These are phyloP conservation scores for Promerops cafer DNA, from an alignment of 2,113 vertebrate species.

Conservation along the genomic window DNA sequence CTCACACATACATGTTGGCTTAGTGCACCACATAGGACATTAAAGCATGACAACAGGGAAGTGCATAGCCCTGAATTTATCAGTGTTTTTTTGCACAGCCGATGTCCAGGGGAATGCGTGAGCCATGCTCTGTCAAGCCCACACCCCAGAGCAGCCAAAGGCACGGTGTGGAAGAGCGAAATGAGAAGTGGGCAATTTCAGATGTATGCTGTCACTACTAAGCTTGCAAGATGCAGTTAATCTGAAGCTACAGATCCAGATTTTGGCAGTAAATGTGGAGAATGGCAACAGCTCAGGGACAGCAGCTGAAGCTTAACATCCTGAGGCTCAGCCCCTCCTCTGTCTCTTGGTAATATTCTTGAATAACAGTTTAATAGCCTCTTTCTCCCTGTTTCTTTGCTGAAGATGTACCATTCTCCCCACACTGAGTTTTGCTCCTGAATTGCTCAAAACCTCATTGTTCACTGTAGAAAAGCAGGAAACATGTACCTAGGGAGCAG, in stretches of 20 bases:
- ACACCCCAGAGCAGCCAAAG: not conserved
- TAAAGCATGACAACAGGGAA: not conserved
- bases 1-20: not conserved
- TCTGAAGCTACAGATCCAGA: not conserved
- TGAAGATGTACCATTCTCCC: not conserved
- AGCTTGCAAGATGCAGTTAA: not conserved
- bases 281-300: not conserved
- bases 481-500: conserved; percentile 8
- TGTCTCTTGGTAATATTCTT: not conserved
- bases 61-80: not conserved
- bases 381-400: not conserved
- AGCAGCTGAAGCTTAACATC: not conserved
- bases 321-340: not conserved
- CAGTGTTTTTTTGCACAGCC: not conserved
- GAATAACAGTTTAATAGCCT: not conserved
- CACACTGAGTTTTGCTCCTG: not conserved
- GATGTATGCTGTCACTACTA: not conserved
- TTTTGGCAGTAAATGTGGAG: not conserved
- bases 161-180: not conserved
- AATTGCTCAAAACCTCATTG: not conserved
- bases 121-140: not conserved
- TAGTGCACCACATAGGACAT: not conserved
- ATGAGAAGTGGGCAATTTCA: not conserved
- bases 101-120: not conserved
- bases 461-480: not conserved